These are phyloP conservation scores for Hydrochoerus hydrochaeris DNA, from an alignment of 2,113 vertebrate species.

Conservation along the genomic window DNA sequence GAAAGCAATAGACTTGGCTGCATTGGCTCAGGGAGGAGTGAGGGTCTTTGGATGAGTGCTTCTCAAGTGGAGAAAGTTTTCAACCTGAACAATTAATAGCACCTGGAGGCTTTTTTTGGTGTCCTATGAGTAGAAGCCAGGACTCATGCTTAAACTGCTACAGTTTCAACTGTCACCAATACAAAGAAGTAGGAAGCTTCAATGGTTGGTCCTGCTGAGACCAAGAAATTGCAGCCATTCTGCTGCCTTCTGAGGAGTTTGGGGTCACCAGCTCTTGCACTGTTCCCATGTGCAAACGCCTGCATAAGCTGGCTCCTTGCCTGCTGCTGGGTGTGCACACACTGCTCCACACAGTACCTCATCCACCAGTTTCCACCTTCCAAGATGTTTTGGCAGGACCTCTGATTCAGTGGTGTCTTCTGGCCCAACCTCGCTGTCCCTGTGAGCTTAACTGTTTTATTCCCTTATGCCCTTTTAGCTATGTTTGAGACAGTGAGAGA, in stretches of 20 bases:
- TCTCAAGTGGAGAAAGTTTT: background rate
- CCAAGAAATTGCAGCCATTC: background rate
- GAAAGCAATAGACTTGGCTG: background rate
- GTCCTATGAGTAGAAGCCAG: background rate
- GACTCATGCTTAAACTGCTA: background rate
- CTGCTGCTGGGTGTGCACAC: background rate
- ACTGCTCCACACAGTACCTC: background rate
- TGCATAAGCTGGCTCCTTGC: background rate
- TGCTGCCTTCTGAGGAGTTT: background rate
- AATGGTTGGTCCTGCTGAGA: background rate
- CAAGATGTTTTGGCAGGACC: background rate
- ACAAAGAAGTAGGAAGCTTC: background rate
- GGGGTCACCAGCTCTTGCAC: background rate
- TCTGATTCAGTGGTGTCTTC: background rate
- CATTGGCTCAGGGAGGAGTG: background rate
- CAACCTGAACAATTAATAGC: background rate
- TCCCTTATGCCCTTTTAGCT: conserved; percentile 23
- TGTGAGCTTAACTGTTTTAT: background rate
- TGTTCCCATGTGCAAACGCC: background rate
- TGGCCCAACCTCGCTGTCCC: background rate
- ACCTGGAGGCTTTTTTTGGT: background rate
- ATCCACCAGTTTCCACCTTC: background rate
- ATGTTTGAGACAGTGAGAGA: background rate
- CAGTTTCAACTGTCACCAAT: background rate
- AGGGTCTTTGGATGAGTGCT: background rate